A percentile compares a stretch with the other conserved stretches of the same genome.
phyloP scores from a whole-genome alignment of 2,797 vertebrate genomes.

The Tokudaia tokunoshimensis region DNA sequence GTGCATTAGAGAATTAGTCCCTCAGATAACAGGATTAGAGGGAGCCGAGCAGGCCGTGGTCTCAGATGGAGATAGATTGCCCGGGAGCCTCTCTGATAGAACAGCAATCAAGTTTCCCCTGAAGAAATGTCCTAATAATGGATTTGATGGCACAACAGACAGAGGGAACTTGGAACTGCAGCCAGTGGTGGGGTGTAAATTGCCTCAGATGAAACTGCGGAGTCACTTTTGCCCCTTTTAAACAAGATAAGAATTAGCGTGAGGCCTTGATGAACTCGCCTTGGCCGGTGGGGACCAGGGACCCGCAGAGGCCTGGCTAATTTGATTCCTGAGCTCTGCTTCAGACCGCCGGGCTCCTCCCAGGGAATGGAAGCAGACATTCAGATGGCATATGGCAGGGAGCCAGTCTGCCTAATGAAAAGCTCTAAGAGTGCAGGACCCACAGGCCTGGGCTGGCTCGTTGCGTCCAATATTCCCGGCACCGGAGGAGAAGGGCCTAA shows the following conservation, averaged over 20 bases:
- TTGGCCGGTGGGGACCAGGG: slow-evolving; percentile 85
- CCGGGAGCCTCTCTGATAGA: slow-evolving; percentile 43
- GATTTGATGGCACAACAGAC: slow-evolving; percentile 65
- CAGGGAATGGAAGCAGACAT: slow-evolving; percentile 84
- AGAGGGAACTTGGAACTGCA: slow-evolving; percentile 71
- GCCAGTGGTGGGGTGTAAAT: slow-evolving; percentile 82
- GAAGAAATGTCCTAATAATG: slow-evolving; percentile 82
- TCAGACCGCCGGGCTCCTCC: slow-evolving; percentile 85
- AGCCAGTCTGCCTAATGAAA: slow-evolving; percentile 88
- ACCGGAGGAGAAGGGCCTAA: fast-evolving
- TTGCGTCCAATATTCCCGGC: background rate
- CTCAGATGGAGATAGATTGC: slow-evolving; percentile 71
- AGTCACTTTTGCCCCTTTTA: slow-evolving; percentile 87
- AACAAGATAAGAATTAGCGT: slow-evolving; percentile 86
- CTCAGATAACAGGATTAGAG: slow-evolving; percentile 82
- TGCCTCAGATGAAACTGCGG: slow-evolving; percentile 82
- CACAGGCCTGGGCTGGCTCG: slow-evolving; percentile 48
- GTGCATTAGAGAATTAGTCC: slow-evolving; percentile 78
- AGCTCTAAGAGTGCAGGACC: slow-evolving; percentile 72
- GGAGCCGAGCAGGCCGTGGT: slow-evolving; percentile 64
- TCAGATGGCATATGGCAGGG: slow-evolving; percentile 70
- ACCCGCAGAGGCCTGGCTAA: slow-evolving; percentile 86
- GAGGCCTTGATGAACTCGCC: slow-evolving; percentile 86
- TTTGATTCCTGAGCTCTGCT: slow-evolving; percentile 89
- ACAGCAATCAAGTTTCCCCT: slow-evolving; percentile 77